Evolutionary conservation across 1,140 invertebrate species (phyloP), one percentile per base, ranked within the genome.

Genomic region (Tachypleus tridentatus): DNA sequence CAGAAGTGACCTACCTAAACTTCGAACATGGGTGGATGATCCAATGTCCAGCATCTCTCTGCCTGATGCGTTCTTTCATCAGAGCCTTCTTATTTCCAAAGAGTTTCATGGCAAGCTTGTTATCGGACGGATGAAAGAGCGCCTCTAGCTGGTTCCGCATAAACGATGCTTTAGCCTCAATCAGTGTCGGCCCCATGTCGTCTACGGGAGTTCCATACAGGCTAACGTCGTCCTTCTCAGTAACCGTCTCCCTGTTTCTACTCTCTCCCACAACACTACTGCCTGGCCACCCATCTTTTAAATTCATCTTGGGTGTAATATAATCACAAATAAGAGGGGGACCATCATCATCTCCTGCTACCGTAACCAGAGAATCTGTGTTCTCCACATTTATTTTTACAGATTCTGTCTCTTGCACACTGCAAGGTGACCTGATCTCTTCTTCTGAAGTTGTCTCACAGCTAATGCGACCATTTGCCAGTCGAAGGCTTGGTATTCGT

Each of bases 161-260:
- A 82, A 94, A 95, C 77, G 90, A 91, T 78, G 90, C 89, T 79
- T 93, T 94, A 70, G 83, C 78, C 87, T 87, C 80, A 60, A 51
- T 67, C 65, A 72, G 63, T 57, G 70, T 72, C 29, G 88, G 89
- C 70, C 87, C 87, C 75, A 91, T 85, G 74, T 96, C 93, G 80
- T 97, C 93, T 81, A 96, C 95, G 70, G 93, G 93, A 72, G 93
- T 97, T 72, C 93, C 94, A 82, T 97, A 98, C 71, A 97, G 84
- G 76, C 91, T 94, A 74, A 93, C 88, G 82, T 96, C 92, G 84
- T 97, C 93, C 57, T 74, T 63, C 50, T 69, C 61, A 50, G 57
- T 53, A 57, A 60, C 58, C 58, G 61, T 58, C 59, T 7, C 7
- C 1, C 53, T n/a, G 53, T 60, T 52, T 10, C 49, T 10, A n/a